Evolutionary conservation across 2,888 invertebrate species (phyloP), one percentile per base, ranked within the genome.

Genomic region (Acrocera orbiculus): DNA sequence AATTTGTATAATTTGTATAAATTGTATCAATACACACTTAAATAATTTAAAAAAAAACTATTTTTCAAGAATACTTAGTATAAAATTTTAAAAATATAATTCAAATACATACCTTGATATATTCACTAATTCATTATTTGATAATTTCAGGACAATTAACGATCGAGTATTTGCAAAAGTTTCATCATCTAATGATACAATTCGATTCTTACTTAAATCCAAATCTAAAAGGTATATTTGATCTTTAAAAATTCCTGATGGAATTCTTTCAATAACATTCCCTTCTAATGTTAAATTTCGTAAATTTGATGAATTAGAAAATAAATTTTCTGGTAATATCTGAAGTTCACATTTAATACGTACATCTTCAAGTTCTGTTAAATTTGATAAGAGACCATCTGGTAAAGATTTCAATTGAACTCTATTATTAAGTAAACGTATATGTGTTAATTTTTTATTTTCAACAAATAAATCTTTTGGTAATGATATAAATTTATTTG

Each of bases 401-500:
- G 76, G 74, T 10, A 79, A 49, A 5, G 62, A 61, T 39, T 62
- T 62, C 36, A 80, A 51, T 37, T 67, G 61, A 7, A 65, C 65
- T 27, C 67, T 66, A 51, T 72, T 73, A 46, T 70, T 67, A 28
- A 65, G 58, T 44, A 73, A 58, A 37, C 66, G 64, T 32, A 76
- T 60, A 10, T 53, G 60, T 34, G 58, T 56, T 28, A 78, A 53
- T 42, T 67, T 61, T 14, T 52, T 53, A 46, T 70, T 76, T 36
- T 63, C 58, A 36, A 52, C 53, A 42, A 78, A 71, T 27, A 77
- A 55, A 42, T 65, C 65, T 35, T 59, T 60, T 4, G 77, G 76
- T 35, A 80, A 47, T n/a, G 65, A 54, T 5, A 63, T 62, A 42
- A 79, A 72, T 44, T 69, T 67, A 48, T 80, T 81, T n/a, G 63